A percentile compares a stretch with the other conserved stretches of the same genome.
These are phyloP conservation scores for Psilopsiagon aurifrons DNA, from an alignment of 2,113 vertebrate species.

Conservation along the genomic window DNA sequence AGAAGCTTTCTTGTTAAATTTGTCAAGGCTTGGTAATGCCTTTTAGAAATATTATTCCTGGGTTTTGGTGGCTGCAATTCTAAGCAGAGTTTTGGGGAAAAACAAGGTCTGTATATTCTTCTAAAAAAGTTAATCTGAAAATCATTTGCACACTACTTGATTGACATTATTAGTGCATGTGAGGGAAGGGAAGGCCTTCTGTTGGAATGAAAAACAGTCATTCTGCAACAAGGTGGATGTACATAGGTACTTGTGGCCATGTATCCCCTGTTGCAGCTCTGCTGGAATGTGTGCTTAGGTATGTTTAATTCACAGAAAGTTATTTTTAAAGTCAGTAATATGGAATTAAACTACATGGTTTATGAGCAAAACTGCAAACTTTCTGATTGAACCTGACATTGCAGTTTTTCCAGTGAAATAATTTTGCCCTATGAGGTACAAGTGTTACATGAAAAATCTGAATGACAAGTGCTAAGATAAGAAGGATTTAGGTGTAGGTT, in stretches of 20 bases:
- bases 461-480: background rate
- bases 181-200: background rate
- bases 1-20: background rate
- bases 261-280: background rate
- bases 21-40: background rate
- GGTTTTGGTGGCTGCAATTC: background rate
- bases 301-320: background rate
- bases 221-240: accelerated
- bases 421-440: background rate
- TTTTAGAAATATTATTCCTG: background rate
- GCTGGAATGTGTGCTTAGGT: background rate
- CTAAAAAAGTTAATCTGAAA: background rate
- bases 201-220: accelerated
- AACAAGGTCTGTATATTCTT: accelerated
- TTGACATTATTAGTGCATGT: accelerated
- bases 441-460: background rate
- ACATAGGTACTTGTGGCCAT: accelerated
- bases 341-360: background rate
- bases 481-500: background rate
- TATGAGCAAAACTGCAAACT: background rate
- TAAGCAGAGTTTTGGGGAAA: background rate
- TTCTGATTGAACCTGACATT: background rate
- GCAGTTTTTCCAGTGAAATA: background rate
- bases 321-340: background rate
- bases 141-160: background rate